Conservation (phyloP, 2,113 vertebrate species). For the Lagenorhynchus albirostris region DNA sequence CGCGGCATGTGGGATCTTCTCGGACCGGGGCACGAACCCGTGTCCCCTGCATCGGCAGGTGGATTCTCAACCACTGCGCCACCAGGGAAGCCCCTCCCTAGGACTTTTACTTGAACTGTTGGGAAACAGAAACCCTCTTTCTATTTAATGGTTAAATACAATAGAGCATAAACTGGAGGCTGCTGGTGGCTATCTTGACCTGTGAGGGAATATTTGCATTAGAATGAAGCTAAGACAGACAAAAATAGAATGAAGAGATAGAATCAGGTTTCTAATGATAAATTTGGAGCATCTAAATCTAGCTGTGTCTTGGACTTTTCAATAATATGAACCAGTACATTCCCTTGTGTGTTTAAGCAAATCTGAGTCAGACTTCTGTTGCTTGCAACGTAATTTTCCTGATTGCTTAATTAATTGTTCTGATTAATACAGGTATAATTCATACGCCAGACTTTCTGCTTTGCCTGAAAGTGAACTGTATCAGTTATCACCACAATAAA, state of each 20-base stretch:
- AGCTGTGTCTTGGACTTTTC: neutral
- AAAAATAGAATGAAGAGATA: neutral
- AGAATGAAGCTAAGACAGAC: neutral
- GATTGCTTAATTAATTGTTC: neutral
- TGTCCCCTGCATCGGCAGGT: no score
- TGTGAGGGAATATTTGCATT: neutral
- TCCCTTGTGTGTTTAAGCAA: neutral
- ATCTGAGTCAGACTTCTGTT: neutral
- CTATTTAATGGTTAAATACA: neutral
- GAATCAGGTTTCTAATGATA: neutral
- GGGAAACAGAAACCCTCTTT: neutral
- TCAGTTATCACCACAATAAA: neutral
- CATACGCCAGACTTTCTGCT: neutral
- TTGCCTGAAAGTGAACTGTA: neutral
- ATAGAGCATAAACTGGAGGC: neutral
- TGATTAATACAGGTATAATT: neutral
- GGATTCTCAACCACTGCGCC: no score
- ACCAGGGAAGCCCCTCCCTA: no score
- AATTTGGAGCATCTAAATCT: neutral
- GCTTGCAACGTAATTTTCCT: neutral
- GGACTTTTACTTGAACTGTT: neutral
- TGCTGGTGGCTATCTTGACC: neutral
- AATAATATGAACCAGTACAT: neutral
- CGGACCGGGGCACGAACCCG: no score
- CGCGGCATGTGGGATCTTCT: no score